Base-by-base conservation (phyloP, 2,888 invertebrate species). In the Malthinus flaveolus region DNA sequence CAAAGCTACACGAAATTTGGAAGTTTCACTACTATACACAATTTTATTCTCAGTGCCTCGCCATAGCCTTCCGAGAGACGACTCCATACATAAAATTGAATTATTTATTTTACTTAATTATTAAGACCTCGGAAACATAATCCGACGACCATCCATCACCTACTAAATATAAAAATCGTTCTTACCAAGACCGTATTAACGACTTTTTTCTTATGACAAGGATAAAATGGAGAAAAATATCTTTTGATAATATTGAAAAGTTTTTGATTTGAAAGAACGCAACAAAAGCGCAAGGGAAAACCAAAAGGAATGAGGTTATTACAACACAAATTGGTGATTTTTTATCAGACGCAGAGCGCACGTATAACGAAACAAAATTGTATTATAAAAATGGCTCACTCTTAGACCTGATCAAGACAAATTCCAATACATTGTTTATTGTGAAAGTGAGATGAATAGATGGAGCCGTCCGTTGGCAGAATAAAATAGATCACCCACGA, bases 401-500 rank as follows among this genome's bases (percentile, higher is more conserved):
- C 69, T 67, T 66, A 58, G 63, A 61, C 62, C 71, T 75, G 76
- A 76, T 75, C 75, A 76, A 76, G 75, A 76, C 72, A 75, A 75
- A 76, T 76, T 71, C 71, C 75, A 70, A 75, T 76, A 75, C 73
- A 75, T 75, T 75, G 74, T 75, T 75, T 76, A 74, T 74, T 71
- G 72, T 67, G 69, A 65, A 69, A 61, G 68, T 55, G 66, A 59
- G 66, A 67, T 54, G 62, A 50, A 63, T 63, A 56, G 54, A 60
- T 56, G 53, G 54, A 56, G 49, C 44, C 44, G 48, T 49, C 51
- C 49, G 51, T 33, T 33, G 51, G 56, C 52, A 50, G 62, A 61
- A 52, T 44, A 57, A 61, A 61, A 61, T 61, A 49, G 61, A 61
- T 61, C 55, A 53, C 56, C 53, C 44, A 45, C 33, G 56, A 52